These are phyloP conservation scores for Pangasius djambal DNA, from an alignment of 2,797 vertebrate species.

Conservation along the genomic window DNA sequence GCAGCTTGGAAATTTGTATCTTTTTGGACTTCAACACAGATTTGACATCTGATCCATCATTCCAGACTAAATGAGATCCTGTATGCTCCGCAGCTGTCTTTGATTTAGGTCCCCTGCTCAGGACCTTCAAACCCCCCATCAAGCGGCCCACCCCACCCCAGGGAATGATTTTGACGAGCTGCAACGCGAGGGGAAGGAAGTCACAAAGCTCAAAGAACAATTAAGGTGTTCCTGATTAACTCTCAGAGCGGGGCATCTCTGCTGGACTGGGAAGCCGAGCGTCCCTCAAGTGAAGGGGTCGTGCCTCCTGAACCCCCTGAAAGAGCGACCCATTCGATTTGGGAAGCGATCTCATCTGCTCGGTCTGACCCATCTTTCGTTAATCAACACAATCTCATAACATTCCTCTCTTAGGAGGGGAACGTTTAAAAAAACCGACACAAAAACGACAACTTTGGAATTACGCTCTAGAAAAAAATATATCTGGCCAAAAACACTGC, in stretches of 20 bases:
- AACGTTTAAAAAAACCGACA: not conserved
- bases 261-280: constrained; percentile 65
- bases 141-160: not conserved
- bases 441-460: not conserved
- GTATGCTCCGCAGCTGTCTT: constrained; percentile 48
- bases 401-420: constrained; percentile 26
- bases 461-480: not conserved
- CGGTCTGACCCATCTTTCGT: constrained; percentile 40
- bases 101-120: constrained; percentile 42
- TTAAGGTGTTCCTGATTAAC: constrained; percentile 72
- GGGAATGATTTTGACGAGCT: constrained; percentile 44
- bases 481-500: not conserved
- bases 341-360: constrained; percentile 28
- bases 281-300: constrained; percentile 67
- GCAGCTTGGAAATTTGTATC: constrained; percentile 23
- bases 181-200: constrained; percentile 60
- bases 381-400: constrained; percentile 41
- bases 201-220: constrained; percentile 64
- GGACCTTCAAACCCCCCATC: constrained; percentile 9
- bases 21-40: constrained; percentile 25
- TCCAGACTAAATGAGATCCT: constrained; percentile 52
- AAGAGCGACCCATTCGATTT: constrained; percentile 66
- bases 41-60: constrained; percentile 42
- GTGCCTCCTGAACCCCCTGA: constrained; percentile 63
- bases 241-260: constrained; percentile 54